Base-by-base conservation (phyloP, 2,113 vertebrate species). In the Hucho hucho region DNA sequence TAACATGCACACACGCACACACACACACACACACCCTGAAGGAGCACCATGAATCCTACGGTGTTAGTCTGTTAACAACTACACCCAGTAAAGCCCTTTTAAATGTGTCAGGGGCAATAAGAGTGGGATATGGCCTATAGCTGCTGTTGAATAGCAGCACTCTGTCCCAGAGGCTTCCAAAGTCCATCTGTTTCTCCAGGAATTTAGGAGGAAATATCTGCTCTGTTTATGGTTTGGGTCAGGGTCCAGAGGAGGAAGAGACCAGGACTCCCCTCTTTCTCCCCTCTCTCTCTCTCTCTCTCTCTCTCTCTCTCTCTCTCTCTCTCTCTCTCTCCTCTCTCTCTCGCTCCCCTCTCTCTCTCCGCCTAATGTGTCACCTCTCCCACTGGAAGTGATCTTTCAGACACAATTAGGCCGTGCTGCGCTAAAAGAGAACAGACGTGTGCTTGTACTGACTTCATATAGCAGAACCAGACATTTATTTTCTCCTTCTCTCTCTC, bases 41-140 rank as follows among this genome's bases (percentile, higher is more conserved):
- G 14, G 56, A 6, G 65, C 66, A 61, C 43, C 65, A 22, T 1
- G 18, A 47, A 78, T 75, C 69, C 72, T 9, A 61, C 88, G 82
- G 75, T 78, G 77, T 82, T 47, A 64, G 79, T 75, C 79, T 87
- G 85, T 83, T 88, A 82, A 81, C 85, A 89, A 91, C 86, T 82
- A 84, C 82, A 80, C 70, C 66, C 70, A 37, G 64, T 86, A 84
- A 88, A 86, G 49, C 24, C 32, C 77, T 59, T 75, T 79, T 81
- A 81, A 85, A 84, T 81, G 79, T 86, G 82, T 32, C 86, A 87
- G 75, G 56, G 28, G 65, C 80, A 84, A 86, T 32, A 32, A 32
- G 32, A 32, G 32, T 7, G 6, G 32, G 32, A 32, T 32, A 32
- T 32, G 32, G 32, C 32, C 32, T 6, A 7, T 32, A 32, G 32